phyloP scores from a whole-genome alignment of 2,797 vertebrate genomes.

The Hypotaenidia okinawae region DNA sequence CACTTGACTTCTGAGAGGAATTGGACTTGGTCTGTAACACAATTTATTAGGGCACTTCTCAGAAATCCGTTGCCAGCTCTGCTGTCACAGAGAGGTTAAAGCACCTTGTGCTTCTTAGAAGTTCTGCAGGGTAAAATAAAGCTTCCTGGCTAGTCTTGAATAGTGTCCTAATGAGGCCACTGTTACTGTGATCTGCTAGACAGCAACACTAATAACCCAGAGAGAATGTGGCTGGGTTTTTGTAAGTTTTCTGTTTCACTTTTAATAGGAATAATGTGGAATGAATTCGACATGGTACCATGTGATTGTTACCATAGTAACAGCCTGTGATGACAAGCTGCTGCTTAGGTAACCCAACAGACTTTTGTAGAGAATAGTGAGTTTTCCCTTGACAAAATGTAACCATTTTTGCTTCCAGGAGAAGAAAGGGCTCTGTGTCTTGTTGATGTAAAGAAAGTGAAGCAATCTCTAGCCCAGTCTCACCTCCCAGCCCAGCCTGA shows the following conservation, averaged over 20 bases:
- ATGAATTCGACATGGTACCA: background rate
- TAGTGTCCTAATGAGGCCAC: background rate
- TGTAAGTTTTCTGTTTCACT: background rate
- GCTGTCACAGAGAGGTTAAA: background rate
- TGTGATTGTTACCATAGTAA: constrained; percentile 53
- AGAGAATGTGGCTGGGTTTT: background rate
- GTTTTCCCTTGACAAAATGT: constrained; percentile 2
- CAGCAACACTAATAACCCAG: background rate
- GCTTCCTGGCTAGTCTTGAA: background rate
- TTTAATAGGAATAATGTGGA: background rate
- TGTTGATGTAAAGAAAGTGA: constrained; percentile 96
- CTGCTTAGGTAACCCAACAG: constrained; percentile 46
- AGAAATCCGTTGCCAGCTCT: background rate
- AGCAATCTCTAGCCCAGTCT: constrained; percentile 94
- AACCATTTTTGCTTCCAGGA: constrained; percentile 76
- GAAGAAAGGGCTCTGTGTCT: constrained; percentile 95
- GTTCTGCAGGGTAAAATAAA: constrained; percentile 5
- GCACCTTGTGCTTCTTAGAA: background rate
- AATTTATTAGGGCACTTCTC: background rate
- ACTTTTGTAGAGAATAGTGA: background rate
- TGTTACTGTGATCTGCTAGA: background rate
- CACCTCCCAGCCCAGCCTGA: constrained; percentile 95
- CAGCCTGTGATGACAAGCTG: constrained; percentile 11
- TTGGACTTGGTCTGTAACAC: background rate
- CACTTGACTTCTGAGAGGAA: background rate